Conservation (phyloP, 2,797 vertebrate species). For the Myotis pilosus region DNA sequence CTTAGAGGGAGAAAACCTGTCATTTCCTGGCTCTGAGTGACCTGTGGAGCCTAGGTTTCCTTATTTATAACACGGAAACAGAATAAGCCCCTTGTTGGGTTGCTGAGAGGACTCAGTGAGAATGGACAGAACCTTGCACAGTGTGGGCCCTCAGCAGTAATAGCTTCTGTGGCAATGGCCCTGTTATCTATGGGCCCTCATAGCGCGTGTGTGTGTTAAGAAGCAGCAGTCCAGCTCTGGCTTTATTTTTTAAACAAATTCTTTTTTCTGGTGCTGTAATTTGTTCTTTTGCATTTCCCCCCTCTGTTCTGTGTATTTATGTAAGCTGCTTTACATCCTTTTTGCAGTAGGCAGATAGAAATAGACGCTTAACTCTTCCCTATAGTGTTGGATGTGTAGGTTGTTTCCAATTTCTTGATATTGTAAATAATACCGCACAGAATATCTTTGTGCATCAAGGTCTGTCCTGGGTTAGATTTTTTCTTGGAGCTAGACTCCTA, state of each 20-base stretch:
- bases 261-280: not conserved
- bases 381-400: not conserved
- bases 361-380: not conserved
- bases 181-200: not conserved
- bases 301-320: constrained; percentile 25
- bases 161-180: not conserved
- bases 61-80: not conserved
- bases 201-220: not conserved
- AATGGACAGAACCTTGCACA: not conserved
- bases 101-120: not conserved
- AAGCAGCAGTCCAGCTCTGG: not conserved
- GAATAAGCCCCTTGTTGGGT: not conserved
- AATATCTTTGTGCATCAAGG: not conserved
- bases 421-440: not conserved
- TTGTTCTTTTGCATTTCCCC: not conserved
- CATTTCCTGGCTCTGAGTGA: not conserved
- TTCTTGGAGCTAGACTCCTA: not conserved
- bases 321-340: constrained; percentile 50
- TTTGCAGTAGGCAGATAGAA: constrained; percentile 28
- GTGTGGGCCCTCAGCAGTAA: not conserved
- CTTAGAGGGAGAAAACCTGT: not conserved
- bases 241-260: not conserved
- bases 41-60: not conserved
- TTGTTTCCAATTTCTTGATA: not conserved
- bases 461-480: not conserved